A percentile compares a stretch with the other conserved stretches of the same genome.
These are phyloP conservation scores for Drosophila birchii DNA, from an alignment of 2,888 invertebrate species.

Conservation along the genomic window DNA sequence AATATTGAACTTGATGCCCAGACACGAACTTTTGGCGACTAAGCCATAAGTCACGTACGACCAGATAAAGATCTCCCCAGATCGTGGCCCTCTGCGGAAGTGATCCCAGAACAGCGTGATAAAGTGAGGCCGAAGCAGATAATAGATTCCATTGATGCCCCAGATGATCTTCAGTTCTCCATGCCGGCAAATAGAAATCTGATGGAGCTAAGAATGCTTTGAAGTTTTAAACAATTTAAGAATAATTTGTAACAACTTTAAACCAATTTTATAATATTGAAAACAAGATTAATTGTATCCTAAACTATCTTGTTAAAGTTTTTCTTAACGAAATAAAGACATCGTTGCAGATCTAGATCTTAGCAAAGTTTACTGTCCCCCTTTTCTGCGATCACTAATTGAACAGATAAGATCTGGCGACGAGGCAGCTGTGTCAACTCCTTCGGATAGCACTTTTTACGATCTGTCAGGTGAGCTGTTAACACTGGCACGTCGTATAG, in stretches of 20 bases:
- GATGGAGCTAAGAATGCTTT: background rate
- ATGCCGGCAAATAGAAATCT: slow-evolving; percentile 1
- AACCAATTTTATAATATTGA: background rate
- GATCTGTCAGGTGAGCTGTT: slow-evolving; percentile 51
- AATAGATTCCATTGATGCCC: slow-evolving; percentile 11
- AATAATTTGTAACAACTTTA: background rate
- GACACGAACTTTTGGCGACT: slow-evolving; percentile 27
- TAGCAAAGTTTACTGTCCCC: slow-evolving; percentile 12
- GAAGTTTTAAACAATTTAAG: background rate
- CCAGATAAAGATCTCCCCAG: slow-evolving; percentile 39
- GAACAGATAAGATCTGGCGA: slow-evolving; percentile 26
- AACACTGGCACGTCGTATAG: slow-evolving; percentile 54
- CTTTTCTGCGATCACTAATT: slow-evolving; percentile 33
- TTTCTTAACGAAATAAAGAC: background rate
- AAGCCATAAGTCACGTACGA: slow-evolving; percentile 52
- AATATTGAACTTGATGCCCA: slow-evolving; percentile 35
- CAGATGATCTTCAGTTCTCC: slow-evolving; percentile 11
- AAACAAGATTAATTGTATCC: background rate
- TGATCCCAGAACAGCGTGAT: slow-evolving; percentile 13
- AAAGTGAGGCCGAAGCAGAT: slow-evolving; percentile 14
- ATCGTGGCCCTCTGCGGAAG: slow-evolving; percentile 38
- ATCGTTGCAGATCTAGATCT: background rate
- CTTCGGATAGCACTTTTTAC: slow-evolving; percentile 40
- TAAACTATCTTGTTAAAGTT: background rate
- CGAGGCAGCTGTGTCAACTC: slow-evolving; percentile 29